Conservation (phyloP, 2,797 vertebrate species). For the Falco biarmicus region DNA sequence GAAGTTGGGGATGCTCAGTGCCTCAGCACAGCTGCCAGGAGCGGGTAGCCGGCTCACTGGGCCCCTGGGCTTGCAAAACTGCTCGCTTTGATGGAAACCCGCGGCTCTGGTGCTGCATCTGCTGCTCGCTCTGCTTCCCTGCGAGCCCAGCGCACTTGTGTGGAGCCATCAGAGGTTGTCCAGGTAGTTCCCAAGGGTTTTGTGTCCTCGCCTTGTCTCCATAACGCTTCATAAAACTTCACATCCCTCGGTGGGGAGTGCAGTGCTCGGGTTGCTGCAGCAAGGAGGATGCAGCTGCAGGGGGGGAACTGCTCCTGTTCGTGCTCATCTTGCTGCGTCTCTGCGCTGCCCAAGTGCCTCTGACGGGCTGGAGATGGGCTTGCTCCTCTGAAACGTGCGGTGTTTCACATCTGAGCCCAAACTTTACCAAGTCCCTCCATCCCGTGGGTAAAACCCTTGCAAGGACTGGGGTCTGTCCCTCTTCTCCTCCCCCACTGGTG, state of each 20-base stretch:
- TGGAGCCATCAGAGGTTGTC: accelerated
- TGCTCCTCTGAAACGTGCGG: neutral
- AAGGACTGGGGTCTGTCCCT: neutral
- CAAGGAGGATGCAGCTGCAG: neutral
- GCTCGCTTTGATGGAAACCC: accelerated
- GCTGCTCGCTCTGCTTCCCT: neutral
- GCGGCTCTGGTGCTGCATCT: accelerated
- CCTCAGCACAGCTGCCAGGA: neutral
- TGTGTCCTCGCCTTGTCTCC: neutral
- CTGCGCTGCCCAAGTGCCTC: neutral
- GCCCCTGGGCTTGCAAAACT: neutral
- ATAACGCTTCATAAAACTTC: neutral
- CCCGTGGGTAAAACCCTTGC: neutral
- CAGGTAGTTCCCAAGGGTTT: neutral
- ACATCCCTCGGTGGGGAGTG: neutral
- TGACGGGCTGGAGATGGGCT: neutral
- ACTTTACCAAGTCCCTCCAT: neutral
- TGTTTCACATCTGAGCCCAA: neutral
- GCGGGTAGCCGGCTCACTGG: accelerated
- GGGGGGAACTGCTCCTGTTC: neutral
- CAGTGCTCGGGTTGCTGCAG: accelerated
- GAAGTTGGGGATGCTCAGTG: neutral
- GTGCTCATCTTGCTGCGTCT: accelerated
- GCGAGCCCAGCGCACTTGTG: accelerated
- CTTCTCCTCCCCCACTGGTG: accelerated